These are phyloP conservation scores for Gerosis bhagava DNA, from an alignment of 2,888 invertebrate genomes.

Conservation along the genomic window DNA sequence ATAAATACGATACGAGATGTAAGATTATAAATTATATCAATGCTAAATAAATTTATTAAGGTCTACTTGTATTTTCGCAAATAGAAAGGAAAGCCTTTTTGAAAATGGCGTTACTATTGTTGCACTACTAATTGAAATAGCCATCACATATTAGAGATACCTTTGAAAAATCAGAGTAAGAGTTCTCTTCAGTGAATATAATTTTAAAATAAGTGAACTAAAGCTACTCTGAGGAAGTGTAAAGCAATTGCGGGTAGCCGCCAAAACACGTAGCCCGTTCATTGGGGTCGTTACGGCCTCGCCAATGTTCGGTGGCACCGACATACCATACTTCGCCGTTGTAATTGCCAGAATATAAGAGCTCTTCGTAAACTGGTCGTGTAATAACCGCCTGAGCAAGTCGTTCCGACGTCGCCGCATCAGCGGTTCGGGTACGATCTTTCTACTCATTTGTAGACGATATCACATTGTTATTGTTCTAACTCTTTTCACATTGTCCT, in stretches of 20 bases:
- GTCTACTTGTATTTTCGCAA: too few relatives aligned
- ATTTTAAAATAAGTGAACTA: constrained; percentile 32
- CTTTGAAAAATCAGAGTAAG: too few relatives aligned
- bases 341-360: constrained; percentile 37
- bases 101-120: too few relatives aligned
- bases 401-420: constrained; percentile 66
- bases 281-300: constrained; percentile 59
- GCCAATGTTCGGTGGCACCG: constrained; percentile 51
- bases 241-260: constrained; percentile 65
- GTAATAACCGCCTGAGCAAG: constrained; percentile 62
- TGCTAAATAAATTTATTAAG: too few relatives aligned
- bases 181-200: too few relatives aligned
- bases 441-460: constrained; percentile 56
- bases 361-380: constrained; percentile 54
- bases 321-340: constrained; percentile 27
- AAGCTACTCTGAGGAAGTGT: constrained; percentile 47
- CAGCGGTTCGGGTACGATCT: constrained; percentile 65
- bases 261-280: constrained; percentile 77
- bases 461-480: constrained; percentile 49
- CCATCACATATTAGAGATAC: too few relatives aligned
- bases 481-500: constrained; percentile 28
- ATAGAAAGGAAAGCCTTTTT: too few relatives aligned
- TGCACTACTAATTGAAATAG: too few relatives aligned
- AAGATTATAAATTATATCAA: too few relatives aligned
- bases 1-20: too few relatives aligned